Percentiles rank a stretch among this genome's conserved stretches.
Conservation (phyloP, 92 coral and sea anemone species). For the Zoanthus sociatus region DNA sequence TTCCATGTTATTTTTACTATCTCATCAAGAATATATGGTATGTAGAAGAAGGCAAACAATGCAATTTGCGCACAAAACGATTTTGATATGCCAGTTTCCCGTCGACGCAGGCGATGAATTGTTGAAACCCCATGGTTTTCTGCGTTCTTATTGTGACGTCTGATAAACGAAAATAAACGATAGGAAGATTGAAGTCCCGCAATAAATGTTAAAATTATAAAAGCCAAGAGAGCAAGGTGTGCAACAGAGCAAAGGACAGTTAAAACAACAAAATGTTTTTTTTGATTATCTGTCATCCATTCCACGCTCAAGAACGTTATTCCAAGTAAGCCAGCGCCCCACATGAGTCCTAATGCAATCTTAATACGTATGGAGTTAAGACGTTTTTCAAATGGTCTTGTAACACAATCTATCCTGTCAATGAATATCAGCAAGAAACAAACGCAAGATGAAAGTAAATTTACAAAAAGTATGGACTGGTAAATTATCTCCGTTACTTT, state of each 20-base stretch:
- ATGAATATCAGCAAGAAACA: slow-evolving; percentile 19
- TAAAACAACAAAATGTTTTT: background rate
- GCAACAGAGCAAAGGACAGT: background rate
- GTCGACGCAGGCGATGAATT: slow-evolving; percentile 26
- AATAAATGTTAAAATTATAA: background rate
- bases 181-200: slow-evolving; percentile 2
- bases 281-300: background rate
- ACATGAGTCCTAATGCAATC: background rate
- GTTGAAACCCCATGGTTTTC: slow-evolving; percentile 14
- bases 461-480: background rate
- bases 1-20: background rate
- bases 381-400: slow-evolving; percentile 2
- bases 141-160: slow-evolving; percentile 18
- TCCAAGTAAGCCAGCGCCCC: slow-evolving; percentile 5
- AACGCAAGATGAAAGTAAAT: slow-evolving; percentile 24
- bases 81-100: slow-evolving; percentile 19
- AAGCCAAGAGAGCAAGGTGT: background rate
- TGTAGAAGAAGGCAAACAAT: slow-evolving; percentile 1
- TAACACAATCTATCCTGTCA: slow-evolving; percentile 25
- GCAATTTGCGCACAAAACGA: slow-evolving; percentile 4
- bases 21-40: background rate
- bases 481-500: background rate
- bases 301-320: background rate
- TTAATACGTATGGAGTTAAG: background rate
- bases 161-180: slow-evolving; percentile 5